Base-by-base conservation (phyloP, 2,888 invertebrate genomes). In the Fabriciana adippe region DNA sequence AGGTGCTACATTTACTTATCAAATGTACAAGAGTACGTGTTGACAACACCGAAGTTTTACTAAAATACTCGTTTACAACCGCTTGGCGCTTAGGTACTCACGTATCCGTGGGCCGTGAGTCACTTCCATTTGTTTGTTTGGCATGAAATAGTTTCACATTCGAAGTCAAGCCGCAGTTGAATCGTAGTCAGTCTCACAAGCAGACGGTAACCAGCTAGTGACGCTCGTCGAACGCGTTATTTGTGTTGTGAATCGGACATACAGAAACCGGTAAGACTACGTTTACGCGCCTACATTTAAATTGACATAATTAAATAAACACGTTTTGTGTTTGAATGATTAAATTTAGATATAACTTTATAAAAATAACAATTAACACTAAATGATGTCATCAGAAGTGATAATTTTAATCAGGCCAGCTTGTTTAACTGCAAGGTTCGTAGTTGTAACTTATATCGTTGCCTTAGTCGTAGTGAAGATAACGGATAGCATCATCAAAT, bases 251-350 rank as follows among this genome's bases (percentile, higher is more conserved):
- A 61, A 68, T 70, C 50, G 54, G 50, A 45, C 4, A 62, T 45
- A 59, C 21, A 62, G 60, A 72, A 67, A 51, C 69, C 66, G 71
- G 73, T 73, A 68, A 72, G 73, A 67, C 62, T 64, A 66, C 41
- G 47, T 64, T 69, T 71, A 50, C 64, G 68, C 70, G 62, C 69
- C 68, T 68, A 72, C 67, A 67, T 59, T 67, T 67, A 69, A 71
- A 66, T 55, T 48, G 53, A 15, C 3, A 45, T n/a, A 26, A 50
- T 55, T 54, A 26, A 26, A 18, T 64, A 35, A 51, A 18, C 1
- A 13, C 15, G 21, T 15, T 6, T 21, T 57, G n/a, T 35, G 51
- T 55, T 21, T n/a, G 8, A 55, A 21, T 68, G 18, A 65, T 62
- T 26, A 21, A 13, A 53, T 5, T 18, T 21, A 50, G 16, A 14